Conservation (phyloP, 2,888 invertebrate genomes). For the Platerodrilus igneus region DNA sequence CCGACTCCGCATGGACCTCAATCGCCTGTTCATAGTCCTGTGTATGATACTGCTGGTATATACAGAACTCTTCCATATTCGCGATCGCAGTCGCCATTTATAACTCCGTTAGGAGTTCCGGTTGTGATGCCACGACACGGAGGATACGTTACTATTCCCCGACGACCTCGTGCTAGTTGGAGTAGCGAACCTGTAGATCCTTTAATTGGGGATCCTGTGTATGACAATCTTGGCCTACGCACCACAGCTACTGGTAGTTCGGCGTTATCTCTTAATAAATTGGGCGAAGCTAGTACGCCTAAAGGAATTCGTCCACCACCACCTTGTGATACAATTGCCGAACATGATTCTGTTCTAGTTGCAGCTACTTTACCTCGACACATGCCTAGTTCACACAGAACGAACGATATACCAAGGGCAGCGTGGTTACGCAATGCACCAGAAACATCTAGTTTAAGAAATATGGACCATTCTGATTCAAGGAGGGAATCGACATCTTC, state of each 20-base stretch:
- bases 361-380: conserved; percentile 46
- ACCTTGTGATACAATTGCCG: conserved; percentile 53
- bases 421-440: conserved; percentile 22
- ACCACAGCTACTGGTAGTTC: conserved; percentile 87
- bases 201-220: conserved; percentile 68
- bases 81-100: conserved; percentile 71
- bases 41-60: conserved; percentile 60
- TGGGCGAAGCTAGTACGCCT: conserved; percentile 50
- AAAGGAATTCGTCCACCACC: conserved; percentile 53
- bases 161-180: conserved; percentile 80
- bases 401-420: conserved; percentile 51
- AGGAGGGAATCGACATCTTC: conserved; percentile 41
- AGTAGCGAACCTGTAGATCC: conserved; percentile 60
- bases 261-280: conserved; percentile 70
- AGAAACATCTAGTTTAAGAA: conserved; percentile 36
- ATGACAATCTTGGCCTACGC: conserved; percentile 79
- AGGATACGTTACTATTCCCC: conserved; percentile 82
- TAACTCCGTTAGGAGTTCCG: conserved; percentile 59
- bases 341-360: conserved; percentile 52
- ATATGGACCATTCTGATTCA: conserved; percentile 45
- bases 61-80: conserved; percentile 81
- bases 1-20: conserved; percentile 50
- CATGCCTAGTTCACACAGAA: conserved; percentile 38
- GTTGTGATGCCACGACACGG: conserved; percentile 55
- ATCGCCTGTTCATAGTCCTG: conserved; percentile 58